Evolutionary conservation across 2,797 vertebrate genomes (phyloP).

Genomic region (Tragelaphus oryx): DNA sequence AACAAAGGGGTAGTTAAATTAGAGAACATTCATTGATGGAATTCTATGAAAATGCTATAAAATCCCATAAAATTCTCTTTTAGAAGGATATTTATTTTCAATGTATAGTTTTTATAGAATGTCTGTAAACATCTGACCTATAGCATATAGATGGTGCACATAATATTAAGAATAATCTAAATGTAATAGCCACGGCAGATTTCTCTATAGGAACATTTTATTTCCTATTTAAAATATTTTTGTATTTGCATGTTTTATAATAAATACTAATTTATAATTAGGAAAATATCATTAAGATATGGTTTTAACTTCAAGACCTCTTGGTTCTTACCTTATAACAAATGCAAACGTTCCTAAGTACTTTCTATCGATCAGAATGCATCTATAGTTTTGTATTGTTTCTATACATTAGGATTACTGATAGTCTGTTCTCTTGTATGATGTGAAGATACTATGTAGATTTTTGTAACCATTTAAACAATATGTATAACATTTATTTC

Average conservation of each 20-base stretch:
- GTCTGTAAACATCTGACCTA: background rate
- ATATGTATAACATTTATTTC: background rate
- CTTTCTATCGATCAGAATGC: background rate
- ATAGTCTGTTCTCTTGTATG: background rate
- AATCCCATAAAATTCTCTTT: background rate
- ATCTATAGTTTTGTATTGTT: background rate
- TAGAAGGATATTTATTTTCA: background rate
- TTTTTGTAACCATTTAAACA: background rate
- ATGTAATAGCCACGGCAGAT: background rate
- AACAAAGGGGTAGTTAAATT: background rate
- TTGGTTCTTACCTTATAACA: background rate
- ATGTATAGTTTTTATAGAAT: background rate
- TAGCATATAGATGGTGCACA: background rate
- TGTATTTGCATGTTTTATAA: background rate
- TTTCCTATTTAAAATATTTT: background rate
- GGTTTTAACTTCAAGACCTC: background rate
- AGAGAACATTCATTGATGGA: background rate
- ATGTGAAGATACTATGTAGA: background rate
- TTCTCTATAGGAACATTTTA: background rate
- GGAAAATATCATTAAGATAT: background rate
- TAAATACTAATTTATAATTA: background rate
- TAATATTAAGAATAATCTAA: background rate
- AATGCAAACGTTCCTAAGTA: background rate
- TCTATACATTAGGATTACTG: background rate
- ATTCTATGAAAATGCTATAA: background rate